These are phyloP conservation scores for Drosophila saltans DNA, from an alignment of 1,140 invertebrate species.

Conservation along the genomic window DNA sequence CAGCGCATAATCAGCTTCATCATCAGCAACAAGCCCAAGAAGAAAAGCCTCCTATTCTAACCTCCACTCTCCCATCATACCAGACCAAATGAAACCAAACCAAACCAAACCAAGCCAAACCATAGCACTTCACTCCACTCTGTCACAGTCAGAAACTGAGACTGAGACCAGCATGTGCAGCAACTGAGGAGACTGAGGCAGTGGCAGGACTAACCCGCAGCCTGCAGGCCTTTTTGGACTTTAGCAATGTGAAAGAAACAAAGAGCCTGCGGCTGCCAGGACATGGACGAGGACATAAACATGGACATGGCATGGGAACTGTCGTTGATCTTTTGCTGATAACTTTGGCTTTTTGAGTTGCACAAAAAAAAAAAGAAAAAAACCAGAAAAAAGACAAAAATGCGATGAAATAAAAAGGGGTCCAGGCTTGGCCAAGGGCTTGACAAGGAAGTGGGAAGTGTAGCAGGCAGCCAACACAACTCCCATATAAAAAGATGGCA, in stretches of 20 bases:
- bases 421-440: slow-evolving; percentile 18
- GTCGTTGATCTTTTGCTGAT: slow-evolving; percentile 80
- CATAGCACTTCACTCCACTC: not conserved
- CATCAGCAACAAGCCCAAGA: slow-evolving; percentile 60
- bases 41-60: slow-evolving; percentile 57
- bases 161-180: slow-evolving; percentile 11
- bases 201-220: slow-evolving; percentile 20
- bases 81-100: no score
- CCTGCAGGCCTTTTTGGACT: slow-evolving; percentile 51
- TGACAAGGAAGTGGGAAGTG: slow-evolving; percentile 55
- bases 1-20: slow-evolving; percentile 79
- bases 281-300: slow-evolving; percentile 34
- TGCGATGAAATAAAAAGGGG: slow-evolving; percentile 7
- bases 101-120: no score
- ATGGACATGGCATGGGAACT: slow-evolving; percentile 38
- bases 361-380: slow-evolving; percentile 25
- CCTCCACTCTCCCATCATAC: not conserved
- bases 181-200: slow-evolving; percentile 10
- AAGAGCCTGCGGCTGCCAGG: slow-evolving; percentile 61
- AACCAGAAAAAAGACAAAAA: not conserved
- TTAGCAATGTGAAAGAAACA: slow-evolving; percentile 58
- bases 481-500: slow-evolving; percentile 27
- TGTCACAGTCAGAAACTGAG: slow-evolving; percentile 62
- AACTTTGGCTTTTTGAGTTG: slow-evolving; percentile 71
- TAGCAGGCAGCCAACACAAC: slow-evolving; percentile 53